Evolutionary conservation across 2,888 invertebrate species (phyloP).

Genomic region (Petrolisthes cinctipes): DNA sequence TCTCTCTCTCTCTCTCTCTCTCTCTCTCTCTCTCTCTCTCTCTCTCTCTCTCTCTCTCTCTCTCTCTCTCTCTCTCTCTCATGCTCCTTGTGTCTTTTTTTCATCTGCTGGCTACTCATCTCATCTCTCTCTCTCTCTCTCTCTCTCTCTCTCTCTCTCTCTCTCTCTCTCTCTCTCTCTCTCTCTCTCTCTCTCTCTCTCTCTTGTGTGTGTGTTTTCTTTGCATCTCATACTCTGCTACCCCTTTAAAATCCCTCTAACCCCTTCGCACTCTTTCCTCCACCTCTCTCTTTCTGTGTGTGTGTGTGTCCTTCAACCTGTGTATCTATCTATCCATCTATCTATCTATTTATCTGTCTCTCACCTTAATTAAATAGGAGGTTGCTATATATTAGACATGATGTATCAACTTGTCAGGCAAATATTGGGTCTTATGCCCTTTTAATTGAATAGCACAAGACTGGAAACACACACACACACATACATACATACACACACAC

Average conservation of each 20-base stretch:
- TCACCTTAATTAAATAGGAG: too few species aligned
- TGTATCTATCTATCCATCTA: too few species aligned
- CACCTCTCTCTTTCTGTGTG: too few species aligned
- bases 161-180: constrained; percentile 6
- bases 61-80: neutral
- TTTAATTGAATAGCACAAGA: too few species aligned
- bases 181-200: neutral
- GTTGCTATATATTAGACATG: too few species aligned
- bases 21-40: neutral
- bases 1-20: neutral
- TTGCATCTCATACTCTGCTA: neutral
- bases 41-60: neutral
- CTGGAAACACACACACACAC: constrained; percentile 18
- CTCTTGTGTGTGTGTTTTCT: neutral
- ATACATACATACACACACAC: constrained; percentile 18
- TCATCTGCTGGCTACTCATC: neutral
- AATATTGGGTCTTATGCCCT: too few species aligned
- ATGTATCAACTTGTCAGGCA: too few species aligned
- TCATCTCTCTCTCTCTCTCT: neutral
- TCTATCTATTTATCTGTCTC: too few species aligned
- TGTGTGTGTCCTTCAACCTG: too few species aligned
- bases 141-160: constrained; percentile 18
- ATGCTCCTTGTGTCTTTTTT: too few species aligned
- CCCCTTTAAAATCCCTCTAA: too few species aligned
- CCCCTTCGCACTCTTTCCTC: too few species aligned